These are phyloP conservation scores for Stenopsyche tienmushanensis DNA, from an alignment of 1,140 invertebrate species.

Conservation along the genomic window DNA sequence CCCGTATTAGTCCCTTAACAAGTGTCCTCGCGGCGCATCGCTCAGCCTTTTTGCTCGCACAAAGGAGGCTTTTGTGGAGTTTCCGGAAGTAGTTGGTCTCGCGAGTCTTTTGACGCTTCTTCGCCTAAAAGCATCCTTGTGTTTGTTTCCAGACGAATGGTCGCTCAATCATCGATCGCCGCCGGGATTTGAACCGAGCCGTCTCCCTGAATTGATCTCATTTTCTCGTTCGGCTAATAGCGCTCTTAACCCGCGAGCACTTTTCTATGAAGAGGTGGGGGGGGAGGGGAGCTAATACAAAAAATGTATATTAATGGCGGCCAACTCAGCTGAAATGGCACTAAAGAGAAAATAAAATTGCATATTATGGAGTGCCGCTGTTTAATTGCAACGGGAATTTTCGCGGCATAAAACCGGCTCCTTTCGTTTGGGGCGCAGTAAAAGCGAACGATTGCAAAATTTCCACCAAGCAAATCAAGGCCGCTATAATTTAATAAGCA, in stretches of 20 bases:
- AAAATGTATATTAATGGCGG: not conserved
- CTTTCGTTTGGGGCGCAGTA: not conserved
- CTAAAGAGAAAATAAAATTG: conserved; percentile 7
- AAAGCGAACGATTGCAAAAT: not conserved
- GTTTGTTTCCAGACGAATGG: not conserved
- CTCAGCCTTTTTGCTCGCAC: no score
- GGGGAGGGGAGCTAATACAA: not conserved
- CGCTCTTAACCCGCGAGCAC: not conserved
- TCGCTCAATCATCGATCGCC: not conserved
- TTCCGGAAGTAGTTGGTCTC: no score
- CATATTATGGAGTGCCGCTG: not conserved
- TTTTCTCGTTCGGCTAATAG: not conserved
- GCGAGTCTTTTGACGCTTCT: no score
- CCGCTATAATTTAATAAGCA: no score
- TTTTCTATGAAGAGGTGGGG: not conserved
- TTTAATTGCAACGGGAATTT: not conserved
- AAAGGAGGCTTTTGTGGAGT: no score
- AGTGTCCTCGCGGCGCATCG: no score
- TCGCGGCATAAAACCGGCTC: not conserved
- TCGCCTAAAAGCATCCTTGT: no score
- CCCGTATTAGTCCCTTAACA: no score
- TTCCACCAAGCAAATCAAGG: no score
- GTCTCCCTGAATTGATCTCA: no score
- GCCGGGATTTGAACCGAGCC: not conserved
- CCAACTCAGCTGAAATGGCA: conserved; percentile 5